phyloP scores from a whole-genome alignment of 2,888 invertebrate genomes.

The Tachina grossa region DNA sequence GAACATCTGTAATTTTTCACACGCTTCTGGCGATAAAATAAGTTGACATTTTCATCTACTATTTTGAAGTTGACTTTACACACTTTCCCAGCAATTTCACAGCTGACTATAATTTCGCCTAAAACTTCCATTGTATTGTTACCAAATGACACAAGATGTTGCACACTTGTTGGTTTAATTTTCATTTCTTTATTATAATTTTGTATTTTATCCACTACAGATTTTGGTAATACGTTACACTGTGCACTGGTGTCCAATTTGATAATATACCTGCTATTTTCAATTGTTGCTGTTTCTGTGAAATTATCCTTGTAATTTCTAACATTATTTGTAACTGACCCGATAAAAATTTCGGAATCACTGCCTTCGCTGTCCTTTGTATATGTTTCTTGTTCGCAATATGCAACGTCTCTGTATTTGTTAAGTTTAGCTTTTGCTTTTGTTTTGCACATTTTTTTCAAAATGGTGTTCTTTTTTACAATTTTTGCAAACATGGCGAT shows the following conservation, averaged over 20 bases:
- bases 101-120: conserved; percentile 7
- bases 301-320: background rate
- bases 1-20: background rate
- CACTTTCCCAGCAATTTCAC: conserved; percentile 12
- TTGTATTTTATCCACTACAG: background rate
- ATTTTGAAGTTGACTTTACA: conserved; percentile 40
- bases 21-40: background rate
- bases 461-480: conserved; percentile 11
- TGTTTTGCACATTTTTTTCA: conserved; percentile 15
- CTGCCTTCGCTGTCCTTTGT: background rate
- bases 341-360: conserved; percentile 24
- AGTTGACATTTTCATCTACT: conserved; percentile 15
- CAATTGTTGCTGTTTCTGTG: conserved; percentile 12
- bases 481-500: conserved; percentile 13
- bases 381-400: background rate
- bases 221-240: conserved; percentile 8
- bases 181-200: background rate
- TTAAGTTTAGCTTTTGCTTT: background rate
- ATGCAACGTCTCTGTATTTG: conserved; percentile 25
- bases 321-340: background rate
- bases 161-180: background rate
- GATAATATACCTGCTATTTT: background rate
- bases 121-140: conserved; percentile 12
- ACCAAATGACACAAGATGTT: conserved; percentile 19
- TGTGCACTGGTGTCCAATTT: conserved; percentile 27